Base-by-base conservation (phyloP, 2,113 vertebrate species). In the Speoplatyrhinus poulsoni region DNA sequence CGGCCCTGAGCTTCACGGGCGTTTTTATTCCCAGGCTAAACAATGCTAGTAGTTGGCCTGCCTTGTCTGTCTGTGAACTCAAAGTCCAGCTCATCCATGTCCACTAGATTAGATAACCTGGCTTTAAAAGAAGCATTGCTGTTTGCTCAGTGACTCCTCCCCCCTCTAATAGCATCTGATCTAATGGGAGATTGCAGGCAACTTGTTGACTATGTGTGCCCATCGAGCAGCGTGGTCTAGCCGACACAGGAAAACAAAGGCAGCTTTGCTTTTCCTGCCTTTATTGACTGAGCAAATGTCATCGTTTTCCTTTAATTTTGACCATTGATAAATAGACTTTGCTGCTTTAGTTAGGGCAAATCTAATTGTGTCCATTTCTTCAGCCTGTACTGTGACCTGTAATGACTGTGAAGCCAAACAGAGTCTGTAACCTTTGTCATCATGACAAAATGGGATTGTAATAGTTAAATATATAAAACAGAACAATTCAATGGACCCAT, bases 11-110 rank as follows among this genome's bases (percentile, higher is more conserved):
- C 49, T 76, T 50, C 66, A 85, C 70, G 87, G 76, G 72, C 64
- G 46, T 90, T 60, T 26, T 89, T 77, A 77, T 82, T 79, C 75
- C 74, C 26, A 47, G 55, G 65, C 70, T 68, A 84, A 84, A 85
- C 85, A 84, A 77, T 70, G 16, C 60, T 33, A 41, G 61, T 50
- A 56, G 59, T 81, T 73, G 75, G 78, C 69, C 62, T 62, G 66
- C 75, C 55, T 53, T 58, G 65, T 73, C 83, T 84, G 80, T 82
- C 75, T 79, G 79, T 72, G 79, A 83, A 76, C 75, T 91, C 85
- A 91, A 91, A 92, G 88, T 91, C 90, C 84, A 88, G 79, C 88
- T 91, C 86, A 89, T 91, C 86, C 81, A 84, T 61, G 60, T 61
- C 67, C 72, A 81, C 71, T 46, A 90, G 89, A 92, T 89, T 89